Evolutionary conservation across 2,113 vertebrate genomes (phyloP), one percentile per base, ranked within the genome.

Genomic region (Pseudonaja textilis): DNA sequence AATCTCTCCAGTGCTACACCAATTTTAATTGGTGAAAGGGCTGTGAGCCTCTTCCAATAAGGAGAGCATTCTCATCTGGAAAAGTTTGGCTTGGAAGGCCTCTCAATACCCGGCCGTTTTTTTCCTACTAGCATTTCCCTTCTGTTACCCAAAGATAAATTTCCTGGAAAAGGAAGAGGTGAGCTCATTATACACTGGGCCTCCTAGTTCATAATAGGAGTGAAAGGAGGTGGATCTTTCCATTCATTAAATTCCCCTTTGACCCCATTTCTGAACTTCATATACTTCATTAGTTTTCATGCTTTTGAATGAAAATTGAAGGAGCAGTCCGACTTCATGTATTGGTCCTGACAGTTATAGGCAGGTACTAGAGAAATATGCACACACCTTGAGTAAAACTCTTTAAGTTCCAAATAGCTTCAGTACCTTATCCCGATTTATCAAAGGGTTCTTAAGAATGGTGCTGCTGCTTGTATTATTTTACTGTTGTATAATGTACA

Each of bases 381-480:
- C 47, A 52, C 22, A 52, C 25, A 87, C 25, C 42, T 87, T 52
- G 5, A 54, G 42, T 87, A 7, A 87, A 52, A 50, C 25, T 87
- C 5, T 69, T 34, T n/a, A 52, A 8, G 86, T 47, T 87, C 26
- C 86, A 91, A 52, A 69, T 25, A 64, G 0, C 0, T 55, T 94
- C 10, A 4, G 2, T 22, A 85, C 29, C 18, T 88, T 95, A 87
- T 94, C 94, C 91, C 95, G 94, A 89, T 91, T 91, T 94, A 92
- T 94, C 92, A 94, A 96, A 96, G 94, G 95, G 91, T 47, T 88
- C 88, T 92, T 89, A 55, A 96, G 95, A 95, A 91, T 85, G 7
- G 34, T 47, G 74, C 39, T 86, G 89, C 52, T 64, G 57, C n/a
- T 87, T 64, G 6, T 87, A 69, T 52, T 95, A 89, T 92, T 86